A percentile compares a stretch with the other conserved stretches of the same genome.
These are phyloP conservation scores for Dynastes tityus DNA, from an alignment of 2,888 invertebrate genomes.

Conservation along the genomic window DNA sequence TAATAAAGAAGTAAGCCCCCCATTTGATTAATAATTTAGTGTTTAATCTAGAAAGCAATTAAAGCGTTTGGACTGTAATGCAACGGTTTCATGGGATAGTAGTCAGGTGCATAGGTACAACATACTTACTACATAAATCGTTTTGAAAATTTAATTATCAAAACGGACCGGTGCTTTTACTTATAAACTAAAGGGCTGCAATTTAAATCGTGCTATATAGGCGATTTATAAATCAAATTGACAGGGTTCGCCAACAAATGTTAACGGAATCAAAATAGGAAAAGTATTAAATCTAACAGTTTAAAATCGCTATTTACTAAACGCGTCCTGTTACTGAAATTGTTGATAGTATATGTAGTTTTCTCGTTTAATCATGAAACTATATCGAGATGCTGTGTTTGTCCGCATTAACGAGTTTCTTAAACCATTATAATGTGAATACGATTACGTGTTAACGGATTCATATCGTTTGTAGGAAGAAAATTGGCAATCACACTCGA, in stretches of 20 bases:
- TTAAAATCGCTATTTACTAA: slow-evolving; percentile 12
- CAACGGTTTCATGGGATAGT: too few species aligned
- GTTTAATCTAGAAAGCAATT: slow-evolving; percentile 3
- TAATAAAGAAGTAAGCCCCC: neutral
- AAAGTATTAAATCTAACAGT: slow-evolving; percentile 9
- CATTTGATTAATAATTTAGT: neutral
- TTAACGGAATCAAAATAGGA: slow-evolving; percentile 6
- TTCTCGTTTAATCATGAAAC: neutral
- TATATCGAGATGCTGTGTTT: too few species aligned
- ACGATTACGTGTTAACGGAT: too few species aligned
- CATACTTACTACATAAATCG: neutral
- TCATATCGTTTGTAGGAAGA: too few species aligned
- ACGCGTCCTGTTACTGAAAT: neutral
- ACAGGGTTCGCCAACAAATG: neutral
- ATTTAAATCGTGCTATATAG: slow-evolving; percentile 9
- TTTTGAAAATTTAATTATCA: slow-evolving; percentile 41
- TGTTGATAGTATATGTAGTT: neutral
- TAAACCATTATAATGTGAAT: too few species aligned
- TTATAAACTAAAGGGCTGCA: slow-evolving; percentile 22
- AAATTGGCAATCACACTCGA: too few species aligned
- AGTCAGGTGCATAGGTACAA: too few species aligned
- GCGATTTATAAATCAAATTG: slow-evolving; percentile 33
- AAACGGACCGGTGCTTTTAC: slow-evolving; percentile 25
- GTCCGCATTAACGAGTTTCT: too few species aligned
- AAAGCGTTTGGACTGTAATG: too few species aligned